Conservation (phyloP, 2,888 invertebrate genomes). For the Phaedon cochleariae region DNA sequence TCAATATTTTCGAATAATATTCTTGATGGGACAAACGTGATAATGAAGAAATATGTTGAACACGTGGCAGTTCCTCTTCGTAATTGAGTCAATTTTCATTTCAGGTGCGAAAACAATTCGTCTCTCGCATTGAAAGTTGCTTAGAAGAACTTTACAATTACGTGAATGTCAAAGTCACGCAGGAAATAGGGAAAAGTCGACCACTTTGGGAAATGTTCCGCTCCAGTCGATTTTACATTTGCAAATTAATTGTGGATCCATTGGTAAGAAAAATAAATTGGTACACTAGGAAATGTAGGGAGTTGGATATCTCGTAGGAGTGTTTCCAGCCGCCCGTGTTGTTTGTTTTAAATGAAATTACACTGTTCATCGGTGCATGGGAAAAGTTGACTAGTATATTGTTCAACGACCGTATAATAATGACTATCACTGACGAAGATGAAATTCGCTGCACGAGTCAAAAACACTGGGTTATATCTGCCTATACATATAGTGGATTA, state of each 20-base stretch:
- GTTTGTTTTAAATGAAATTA: no score
- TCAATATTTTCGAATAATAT: no score
- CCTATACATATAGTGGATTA: no score
- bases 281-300: constrained; percentile 17
- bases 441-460: no score
- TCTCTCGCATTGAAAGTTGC: constrained; percentile 49
- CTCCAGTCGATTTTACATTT: constrained; percentile 70
- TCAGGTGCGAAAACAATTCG: constrained; percentile 44
- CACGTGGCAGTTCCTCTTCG: not conserved
- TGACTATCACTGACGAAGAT: no score
- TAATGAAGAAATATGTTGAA: no score
- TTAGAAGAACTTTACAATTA: constrained; percentile 70
- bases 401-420: no score
- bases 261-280: constrained; percentile 63
- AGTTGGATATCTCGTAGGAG: not conserved
- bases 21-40: no score
- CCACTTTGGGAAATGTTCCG: constrained; percentile 77
- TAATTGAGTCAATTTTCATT: constrained; percentile 21
- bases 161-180: constrained; percentile 69
- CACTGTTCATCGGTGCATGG: no score
- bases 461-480: no score
- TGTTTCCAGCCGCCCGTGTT: no score
- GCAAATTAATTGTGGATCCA: constrained; percentile 72
- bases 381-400: no score
- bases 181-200: constrained; percentile 74